Conservation (phyloP, 2,888 invertebrate species). For the Barypeithes pellucidus region DNA sequence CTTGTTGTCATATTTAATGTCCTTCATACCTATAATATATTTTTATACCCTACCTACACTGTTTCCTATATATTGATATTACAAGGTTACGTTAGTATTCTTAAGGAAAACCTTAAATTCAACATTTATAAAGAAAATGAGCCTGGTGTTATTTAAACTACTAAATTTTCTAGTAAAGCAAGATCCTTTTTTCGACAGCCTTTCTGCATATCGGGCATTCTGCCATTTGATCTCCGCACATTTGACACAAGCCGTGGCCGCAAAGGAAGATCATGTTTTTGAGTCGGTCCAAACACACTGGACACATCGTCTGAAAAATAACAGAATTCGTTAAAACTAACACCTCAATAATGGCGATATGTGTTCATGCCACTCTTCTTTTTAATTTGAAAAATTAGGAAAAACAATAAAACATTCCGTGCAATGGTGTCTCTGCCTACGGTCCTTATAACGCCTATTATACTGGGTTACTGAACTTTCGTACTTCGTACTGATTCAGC, state of each 20-base stretch:
- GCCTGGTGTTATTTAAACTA: neutral
- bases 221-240: slow-evolving; percentile 98
- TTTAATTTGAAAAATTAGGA: too few relatives aligned
- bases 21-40: too few relatives aligned
- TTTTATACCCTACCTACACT: neutral
- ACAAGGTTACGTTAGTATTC: neutral
- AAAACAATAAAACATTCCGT: too few relatives aligned
- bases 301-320: slow-evolving; percentile 93
- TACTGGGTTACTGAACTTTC: too few relatives aligned
- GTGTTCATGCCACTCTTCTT: too few relatives aligned
- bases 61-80: slow-evolving; percentile 1
- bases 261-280: slow-evolving; percentile 99
- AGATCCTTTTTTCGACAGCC: slow-evolving; percentile 94
- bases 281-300: slow-evolving; percentile 96
- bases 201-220: slow-evolving; percentile 99
- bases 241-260: slow-evolving; percentile 98
- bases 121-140: neutral
- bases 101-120: neutral
- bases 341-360: neutral
- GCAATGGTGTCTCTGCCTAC: too few relatives aligned
- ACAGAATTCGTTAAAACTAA: neutral
- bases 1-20: too few relatives aligned
- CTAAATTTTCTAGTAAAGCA: slow-evolving; percentile 81
- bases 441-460: too few relatives aligned
- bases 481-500: too few relatives aligned